Evolutionary conservation across 2,888 invertebrate genomes (phyloP).

Genomic region (Drosophila nr. perissopoda): DNA sequence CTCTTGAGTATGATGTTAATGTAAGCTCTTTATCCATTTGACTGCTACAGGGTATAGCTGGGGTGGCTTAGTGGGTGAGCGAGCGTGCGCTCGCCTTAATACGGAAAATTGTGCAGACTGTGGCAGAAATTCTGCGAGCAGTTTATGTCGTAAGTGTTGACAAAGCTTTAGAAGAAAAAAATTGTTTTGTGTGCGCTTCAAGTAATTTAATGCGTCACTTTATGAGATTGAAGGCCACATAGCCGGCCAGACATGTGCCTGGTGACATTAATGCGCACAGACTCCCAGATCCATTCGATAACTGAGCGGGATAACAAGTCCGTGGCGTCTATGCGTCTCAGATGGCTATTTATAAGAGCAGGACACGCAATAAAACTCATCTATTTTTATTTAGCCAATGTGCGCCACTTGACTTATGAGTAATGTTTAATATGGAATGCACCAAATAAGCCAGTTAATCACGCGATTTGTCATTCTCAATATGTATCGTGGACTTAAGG

Average conservation of each 20-base stretch:
- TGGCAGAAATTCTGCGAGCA: conserved; percentile 42
- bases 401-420: conserved; percentile 44
- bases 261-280: conserved; percentile 17
- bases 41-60: conserved; percentile 25
- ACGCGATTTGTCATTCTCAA: conserved; percentile 64
- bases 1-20: background rate
- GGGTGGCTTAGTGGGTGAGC: conserved; percentile 5
- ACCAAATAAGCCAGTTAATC: conserved; percentile 68
- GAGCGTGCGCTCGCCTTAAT: conserved; percentile 69
- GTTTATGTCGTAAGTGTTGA: conserved; percentile 47
- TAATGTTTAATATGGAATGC: conserved; percentile 42
- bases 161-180: conserved; percentile 34
- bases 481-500: conserved; percentile 7
- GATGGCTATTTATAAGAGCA: conserved; percentile 53
- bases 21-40: background rate
- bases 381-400: conserved; percentile 67
- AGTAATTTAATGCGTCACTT: conserved; percentile 63
- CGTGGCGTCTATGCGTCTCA: conserved; percentile 39
- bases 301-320: background rate
- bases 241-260: conserved; percentile 32
- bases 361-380: conserved; percentile 49
- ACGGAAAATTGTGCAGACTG: conserved; percentile 44
- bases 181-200: conserved; percentile 51
- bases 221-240: conserved; percentile 59
- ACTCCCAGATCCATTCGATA: background rate